These are phyloP conservation scores for Lipotes vexillifer DNA, from an alignment of 2,113 vertebrate species.

Conservation along the genomic window DNA sequence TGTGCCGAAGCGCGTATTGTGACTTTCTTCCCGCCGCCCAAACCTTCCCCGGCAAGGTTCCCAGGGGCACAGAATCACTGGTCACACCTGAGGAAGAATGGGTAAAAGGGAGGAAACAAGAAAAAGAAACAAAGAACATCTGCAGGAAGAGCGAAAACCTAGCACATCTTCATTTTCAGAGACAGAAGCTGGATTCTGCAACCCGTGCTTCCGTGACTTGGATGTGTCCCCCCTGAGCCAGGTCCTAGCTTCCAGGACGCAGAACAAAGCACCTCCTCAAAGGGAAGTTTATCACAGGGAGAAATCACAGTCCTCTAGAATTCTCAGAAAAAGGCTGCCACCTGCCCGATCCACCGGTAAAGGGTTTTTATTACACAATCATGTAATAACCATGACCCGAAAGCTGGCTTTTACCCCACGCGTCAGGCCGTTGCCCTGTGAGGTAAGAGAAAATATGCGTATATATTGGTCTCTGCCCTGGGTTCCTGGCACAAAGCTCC, in stretches of 20 bases:
- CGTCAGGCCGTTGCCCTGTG: neutral
- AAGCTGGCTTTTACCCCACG: neutral
- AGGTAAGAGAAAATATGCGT: neutral
- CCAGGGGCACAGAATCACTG: neutral
- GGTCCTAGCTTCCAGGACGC: neutral
- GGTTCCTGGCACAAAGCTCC: neutral
- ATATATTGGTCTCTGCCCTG: neutral
- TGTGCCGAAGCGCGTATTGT: accelerated
- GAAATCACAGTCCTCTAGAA: neutral
- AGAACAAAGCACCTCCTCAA: neutral
- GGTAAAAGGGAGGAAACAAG: neutral
- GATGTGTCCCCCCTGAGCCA: too few relatives aligned
- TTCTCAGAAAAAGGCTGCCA: neutral
- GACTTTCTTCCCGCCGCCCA: neutral
- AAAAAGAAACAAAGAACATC: too few relatives aligned
- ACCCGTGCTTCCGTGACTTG: accelerated
- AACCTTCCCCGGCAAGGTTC: neutral
- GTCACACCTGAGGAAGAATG: neutral
- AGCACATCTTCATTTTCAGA: neutral
- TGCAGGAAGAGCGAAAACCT: neutral
- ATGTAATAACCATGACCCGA: neutral
- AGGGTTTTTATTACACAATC: neutral
- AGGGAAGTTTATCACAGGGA: neutral
- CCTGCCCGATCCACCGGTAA: neutral
- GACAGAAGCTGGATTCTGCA: neutral